A percentile compares a stretch with the other conserved stretches of the same genome.
These are phyloP conservation scores for Elephas maximus DNA, from an alignment of 2,113 vertebrate genomes.

Conservation along the genomic window DNA sequence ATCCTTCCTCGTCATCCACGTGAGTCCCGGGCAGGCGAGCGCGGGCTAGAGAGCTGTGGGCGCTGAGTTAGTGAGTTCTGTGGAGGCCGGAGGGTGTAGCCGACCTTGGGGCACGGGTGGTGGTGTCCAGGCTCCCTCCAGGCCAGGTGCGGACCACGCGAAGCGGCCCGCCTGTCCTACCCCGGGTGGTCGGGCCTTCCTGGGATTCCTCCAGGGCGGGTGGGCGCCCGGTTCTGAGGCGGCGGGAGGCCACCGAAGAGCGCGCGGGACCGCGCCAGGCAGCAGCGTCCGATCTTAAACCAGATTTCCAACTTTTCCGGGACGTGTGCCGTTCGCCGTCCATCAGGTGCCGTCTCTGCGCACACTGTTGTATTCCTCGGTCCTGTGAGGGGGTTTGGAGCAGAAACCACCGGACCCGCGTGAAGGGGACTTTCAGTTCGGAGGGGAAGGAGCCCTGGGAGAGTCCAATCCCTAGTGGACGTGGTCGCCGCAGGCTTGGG, in stretches of 20 bases:
- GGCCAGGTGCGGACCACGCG: neutral
- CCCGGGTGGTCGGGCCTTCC: slow-evolving; percentile 68
- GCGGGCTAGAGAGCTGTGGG: no score
- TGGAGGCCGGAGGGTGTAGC: no score
- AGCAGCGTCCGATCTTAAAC: slow-evolving; percentile 3
- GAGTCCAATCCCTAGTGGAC: slow-evolving; percentile 26
- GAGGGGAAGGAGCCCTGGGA: slow-evolving; percentile 26
- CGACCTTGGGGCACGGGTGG: no score
- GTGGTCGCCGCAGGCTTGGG: slow-evolving; percentile 33
- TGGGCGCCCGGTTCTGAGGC: neutral
- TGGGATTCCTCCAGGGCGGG: neutral
- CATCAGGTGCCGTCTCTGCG: neutral
- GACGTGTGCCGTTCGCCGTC: neutral
- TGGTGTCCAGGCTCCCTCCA: neutral
- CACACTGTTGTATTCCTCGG: slow-evolving; percentile 3
- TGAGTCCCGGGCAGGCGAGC: no score
- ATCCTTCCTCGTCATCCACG: no score
- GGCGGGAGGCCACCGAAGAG: neutral
- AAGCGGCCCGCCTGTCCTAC: neutral
- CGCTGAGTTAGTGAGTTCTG: no score
- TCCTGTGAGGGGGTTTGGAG: neutral
- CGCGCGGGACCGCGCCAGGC: neutral
- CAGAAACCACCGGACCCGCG: neutral
- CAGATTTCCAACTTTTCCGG: slow-evolving; percentile 30
- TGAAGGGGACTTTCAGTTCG: neutral